Evolutionary conservation across 2,797 vertebrate species (phyloP).

Genomic region (Syncerus caffer): DNA sequence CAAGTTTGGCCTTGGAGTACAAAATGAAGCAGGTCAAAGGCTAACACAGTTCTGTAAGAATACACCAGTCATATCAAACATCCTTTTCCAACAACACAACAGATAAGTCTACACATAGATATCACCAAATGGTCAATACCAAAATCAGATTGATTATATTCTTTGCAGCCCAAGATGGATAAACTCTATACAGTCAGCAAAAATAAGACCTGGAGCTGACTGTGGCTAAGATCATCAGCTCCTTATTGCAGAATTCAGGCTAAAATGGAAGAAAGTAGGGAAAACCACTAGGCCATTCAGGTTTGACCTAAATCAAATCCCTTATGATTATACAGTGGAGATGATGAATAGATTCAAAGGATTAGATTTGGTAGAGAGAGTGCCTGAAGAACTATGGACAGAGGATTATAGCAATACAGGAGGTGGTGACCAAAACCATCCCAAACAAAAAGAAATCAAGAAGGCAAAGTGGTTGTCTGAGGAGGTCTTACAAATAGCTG

Average conservation of each 20-base stretch:
- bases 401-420: background rate
- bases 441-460: background rate
- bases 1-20: background rate
- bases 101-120: background rate
- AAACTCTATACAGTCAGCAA: background rate
- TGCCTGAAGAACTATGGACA: background rate
- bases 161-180: background rate
- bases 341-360: background rate
- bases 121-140: background rate
- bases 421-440: background rate
- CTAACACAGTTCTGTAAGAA: background rate
- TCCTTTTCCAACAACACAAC: background rate
- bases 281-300: background rate
- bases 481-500: background rate
- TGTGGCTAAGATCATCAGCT: background rate
- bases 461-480: background rate
- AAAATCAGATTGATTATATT: background rate
- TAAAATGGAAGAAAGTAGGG: background rate
- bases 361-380: background rate
- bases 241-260: background rate
- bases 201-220: background rate
- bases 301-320: background rate
- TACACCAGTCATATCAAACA: background rate
- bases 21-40: background rate
- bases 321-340: background rate